phyloP scores from a whole-genome alignment of 2,113 vertebrate genomes.

The Thomomys bottae region DNA sequence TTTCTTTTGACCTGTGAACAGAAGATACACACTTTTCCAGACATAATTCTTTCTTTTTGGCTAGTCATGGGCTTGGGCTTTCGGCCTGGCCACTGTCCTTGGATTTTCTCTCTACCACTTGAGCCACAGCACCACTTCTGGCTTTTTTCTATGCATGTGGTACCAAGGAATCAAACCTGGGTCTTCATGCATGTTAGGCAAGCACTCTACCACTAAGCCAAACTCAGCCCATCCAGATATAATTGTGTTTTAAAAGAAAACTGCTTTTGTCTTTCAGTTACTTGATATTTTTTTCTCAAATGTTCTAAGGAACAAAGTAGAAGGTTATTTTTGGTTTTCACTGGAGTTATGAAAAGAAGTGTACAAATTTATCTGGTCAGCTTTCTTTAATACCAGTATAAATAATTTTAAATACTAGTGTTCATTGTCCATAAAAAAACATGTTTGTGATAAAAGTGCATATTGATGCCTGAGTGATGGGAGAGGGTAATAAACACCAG shows the following conservation, averaged over 20 bases:
- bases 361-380: background rate
- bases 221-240: too few relatives aligned
- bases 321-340: slow-evolving; percentile 30
- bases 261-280: background rate
- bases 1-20: background rate
- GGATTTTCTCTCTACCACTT: too few relatives aligned
- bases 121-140: too few relatives aligned
- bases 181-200: too few relatives aligned
- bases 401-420: background rate
- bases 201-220: too few relatives aligned
- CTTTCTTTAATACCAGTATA: background rate
- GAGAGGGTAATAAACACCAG: background rate
- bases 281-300: slow-evolving; percentile 9
- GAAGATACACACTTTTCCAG: background rate
- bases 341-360: background rate
- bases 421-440: background rate
- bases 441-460: background rate
- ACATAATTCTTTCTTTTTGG: background rate
- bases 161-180: too few relatives aligned
- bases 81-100: too few relatives aligned
- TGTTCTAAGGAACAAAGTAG: background rate
- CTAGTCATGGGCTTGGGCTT: too few relatives aligned
- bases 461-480: background rate
- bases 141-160: too few relatives aligned
- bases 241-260: background rate